These are phyloP conservation scores for Microcebus ravelobensis DNA, from an alignment of 2,113 vertebrate genomes.

Conservation along the genomic window DNA sequence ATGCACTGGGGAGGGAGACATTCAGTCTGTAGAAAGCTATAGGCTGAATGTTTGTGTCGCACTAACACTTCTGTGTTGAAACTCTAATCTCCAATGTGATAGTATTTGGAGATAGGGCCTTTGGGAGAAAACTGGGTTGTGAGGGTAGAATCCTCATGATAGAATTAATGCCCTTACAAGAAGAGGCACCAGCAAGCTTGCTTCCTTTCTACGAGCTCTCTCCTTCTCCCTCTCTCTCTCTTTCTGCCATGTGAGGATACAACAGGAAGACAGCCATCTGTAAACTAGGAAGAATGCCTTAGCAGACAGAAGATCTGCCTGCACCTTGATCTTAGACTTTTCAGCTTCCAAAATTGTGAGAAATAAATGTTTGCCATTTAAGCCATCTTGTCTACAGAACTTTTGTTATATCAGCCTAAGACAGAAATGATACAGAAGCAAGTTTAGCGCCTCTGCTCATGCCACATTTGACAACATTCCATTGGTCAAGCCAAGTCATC, in stretches of 20 bases:
- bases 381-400: background rate
- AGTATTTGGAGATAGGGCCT: background rate
- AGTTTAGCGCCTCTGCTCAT: background rate
- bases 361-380: background rate
- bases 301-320: background rate
- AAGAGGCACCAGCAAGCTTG: background rate
- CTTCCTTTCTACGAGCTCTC: background rate
- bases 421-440: background rate
- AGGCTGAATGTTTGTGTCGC: background rate
- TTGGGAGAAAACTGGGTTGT: background rate
- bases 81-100: background rate
- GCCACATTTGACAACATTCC: background rate
- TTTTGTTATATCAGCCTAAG: background rate
- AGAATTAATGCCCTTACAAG: background rate
- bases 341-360: background rate
- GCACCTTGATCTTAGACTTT: background rate
- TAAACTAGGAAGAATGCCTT: background rate
- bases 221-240: too few relatives aligned
- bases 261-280: background rate
- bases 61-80: background rate
- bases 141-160: background rate
- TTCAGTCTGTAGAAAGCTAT: background rate
- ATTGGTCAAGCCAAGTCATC: background rate
- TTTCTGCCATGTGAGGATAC: background rate
- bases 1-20: background rate